Base-by-base conservation (phyloP, 2,797 vertebrate genomes). In the Merluccius polli region DNA sequence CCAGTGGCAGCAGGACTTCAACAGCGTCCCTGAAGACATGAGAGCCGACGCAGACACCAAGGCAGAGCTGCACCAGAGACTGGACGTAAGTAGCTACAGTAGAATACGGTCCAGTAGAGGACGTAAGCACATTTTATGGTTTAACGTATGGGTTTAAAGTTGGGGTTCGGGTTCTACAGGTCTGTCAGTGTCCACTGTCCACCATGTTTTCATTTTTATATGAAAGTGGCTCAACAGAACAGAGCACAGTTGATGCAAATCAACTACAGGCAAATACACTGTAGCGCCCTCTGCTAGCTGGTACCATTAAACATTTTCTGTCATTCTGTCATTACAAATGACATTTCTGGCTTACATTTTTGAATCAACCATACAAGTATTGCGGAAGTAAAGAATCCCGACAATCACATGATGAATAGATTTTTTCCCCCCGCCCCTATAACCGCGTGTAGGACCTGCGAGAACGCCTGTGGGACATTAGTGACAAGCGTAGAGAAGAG, bases 1-100 rank as follows among this genome's bases (percentile, higher is more conserved):
- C 83, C 94, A 93, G 15, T 98, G 97, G 97, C 97, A 99, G 87
- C 81, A 86, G 29, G 93, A 96, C 84, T 97, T 95, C 88, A 98
- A 97, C 90, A 93, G 90, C 44, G 32, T 96, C 33, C 70, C 92
- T 30, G 93, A 95, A 24, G 95, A 97, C 75, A 87, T 97, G 82
- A 93, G 93, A 90, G 90, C 94, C 0, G 95, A 97, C 0, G 93
- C 95, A 21, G 97, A 98, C 77, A 96, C 93, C 69, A 97, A 95
- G 91, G 94, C 95, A 75, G 98, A 99, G 77, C 89, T 97, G 31
- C 95, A 97, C 77, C 94, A 95, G 78, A 94, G 96, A 86, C 87
- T 96, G 67, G 94, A 96, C 74, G 97, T 99, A 89, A 95, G 80
- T 48, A 24, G 67, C 78, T 69, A 1, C 31, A 24, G 21, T 38